Evolutionary conservation across 2,113 vertebrate species (phyloP).

Genomic region (Chaetops frenatus): DNA sequence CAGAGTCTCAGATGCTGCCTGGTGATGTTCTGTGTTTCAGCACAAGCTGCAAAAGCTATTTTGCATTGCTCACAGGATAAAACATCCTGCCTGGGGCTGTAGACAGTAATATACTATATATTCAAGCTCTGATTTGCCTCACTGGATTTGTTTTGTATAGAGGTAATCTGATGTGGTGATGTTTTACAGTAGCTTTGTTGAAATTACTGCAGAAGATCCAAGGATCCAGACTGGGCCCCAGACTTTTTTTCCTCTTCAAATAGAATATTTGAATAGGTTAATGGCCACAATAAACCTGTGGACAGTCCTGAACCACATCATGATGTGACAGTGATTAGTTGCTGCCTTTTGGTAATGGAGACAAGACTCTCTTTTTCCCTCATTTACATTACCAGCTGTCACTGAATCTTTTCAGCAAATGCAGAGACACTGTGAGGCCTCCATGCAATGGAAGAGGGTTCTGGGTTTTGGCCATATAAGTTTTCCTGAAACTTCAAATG

Average conservation of each 20-base stretch:
- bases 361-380: conserved; percentile 61
- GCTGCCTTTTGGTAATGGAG: conserved; percentile 46
- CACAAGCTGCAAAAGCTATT: background rate
- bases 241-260: background rate
- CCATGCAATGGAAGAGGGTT: background rate
- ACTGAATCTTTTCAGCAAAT: conserved; percentile 42
- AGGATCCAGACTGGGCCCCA: background rate
- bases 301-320: conserved; percentile 45
- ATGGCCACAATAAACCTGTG: conserved; percentile 47
- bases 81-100: background rate
- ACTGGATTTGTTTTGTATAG: background rate
- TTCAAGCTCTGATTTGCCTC: background rate
- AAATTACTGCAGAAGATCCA: background rate
- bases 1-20: background rate
- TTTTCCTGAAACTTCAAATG: background rate
- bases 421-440: background rate
- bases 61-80: background rate
- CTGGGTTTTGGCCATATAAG: background rate
- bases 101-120: background rate
- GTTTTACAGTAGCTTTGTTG: background rate
- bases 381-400: conserved; percentile 56
- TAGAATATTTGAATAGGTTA: conserved; percentile 50
- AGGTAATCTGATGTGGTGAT: background rate
- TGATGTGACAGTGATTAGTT: conserved; percentile 64
- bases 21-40: background rate